These are phyloP conservation scores for Seriola quinqueradiata DNA, from an alignment of 2,113 vertebrate genomes.

Conservation along the genomic window DNA sequence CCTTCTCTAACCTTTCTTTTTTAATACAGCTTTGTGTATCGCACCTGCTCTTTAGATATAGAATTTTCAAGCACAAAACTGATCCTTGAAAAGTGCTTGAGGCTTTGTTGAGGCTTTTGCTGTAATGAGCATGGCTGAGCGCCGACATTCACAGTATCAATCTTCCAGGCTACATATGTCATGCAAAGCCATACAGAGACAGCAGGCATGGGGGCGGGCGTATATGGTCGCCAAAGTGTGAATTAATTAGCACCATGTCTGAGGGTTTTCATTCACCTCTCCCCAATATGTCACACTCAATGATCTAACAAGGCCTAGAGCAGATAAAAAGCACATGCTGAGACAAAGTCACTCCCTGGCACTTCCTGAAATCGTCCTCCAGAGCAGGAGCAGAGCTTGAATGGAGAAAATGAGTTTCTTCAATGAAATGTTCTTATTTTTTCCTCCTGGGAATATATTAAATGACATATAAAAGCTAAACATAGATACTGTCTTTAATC, in stretches of 20 bases:
- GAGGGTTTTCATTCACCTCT: conserved; percentile 66
- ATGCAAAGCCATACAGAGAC: conserved; percentile 43
- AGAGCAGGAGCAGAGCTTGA: conserved; percentile 12
- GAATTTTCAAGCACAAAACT: too few species aligned
- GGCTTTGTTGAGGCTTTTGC: too few species aligned
- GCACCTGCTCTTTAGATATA: too few species aligned
- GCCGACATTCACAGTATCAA: conserved; percentile 55
- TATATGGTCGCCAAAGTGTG: conserved; percentile 67
- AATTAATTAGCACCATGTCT: conserved; percentile 71
- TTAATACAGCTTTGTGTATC: too few species aligned
- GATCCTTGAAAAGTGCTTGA: too few species aligned
- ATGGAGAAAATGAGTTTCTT: conserved; percentile 12
- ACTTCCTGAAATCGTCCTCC: conserved; percentile 46
- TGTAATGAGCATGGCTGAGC: conserved; percentile 56
- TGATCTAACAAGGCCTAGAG: conserved; percentile 63
- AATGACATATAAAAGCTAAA: background rate
- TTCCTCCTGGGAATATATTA: conserved; percentile 2
- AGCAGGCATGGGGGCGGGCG: conserved; percentile 44
- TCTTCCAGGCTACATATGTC: conserved; percentile 68
- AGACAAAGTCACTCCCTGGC: conserved; percentile 40
- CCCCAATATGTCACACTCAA: conserved; percentile 55
- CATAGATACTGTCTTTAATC: background rate
- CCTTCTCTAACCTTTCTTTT: too few species aligned
- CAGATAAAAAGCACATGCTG: conserved; percentile 55
- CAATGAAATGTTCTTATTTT: background rate